A percentile compares a stretch with the other conserved stretches of the same genome.
These are phyloP conservation scores for Harpagifer antarcticus DNA, from an alignment of 2,797 vertebrate species.

Conservation along the genomic window DNA sequence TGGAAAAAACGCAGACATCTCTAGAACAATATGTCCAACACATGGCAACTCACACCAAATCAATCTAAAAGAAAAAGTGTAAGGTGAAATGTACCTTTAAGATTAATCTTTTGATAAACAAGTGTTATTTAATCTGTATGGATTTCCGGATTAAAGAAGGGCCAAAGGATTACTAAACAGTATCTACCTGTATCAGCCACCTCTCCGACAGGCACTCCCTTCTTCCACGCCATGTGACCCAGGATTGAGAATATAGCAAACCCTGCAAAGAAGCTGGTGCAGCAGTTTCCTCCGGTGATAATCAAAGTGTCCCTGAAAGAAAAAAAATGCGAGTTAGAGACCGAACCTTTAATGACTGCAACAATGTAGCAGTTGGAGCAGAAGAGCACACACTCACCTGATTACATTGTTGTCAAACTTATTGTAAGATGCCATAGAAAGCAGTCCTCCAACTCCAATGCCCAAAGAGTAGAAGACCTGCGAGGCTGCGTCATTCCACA, in stretches of 20 bases:
- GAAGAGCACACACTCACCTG: constrained; percentile 73
- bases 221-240: constrained; percentile 90
- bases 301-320: constrained; percentile 86
- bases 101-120: background rate
- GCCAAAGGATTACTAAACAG: background rate
- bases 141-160: background rate
- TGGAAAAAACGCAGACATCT: no score
- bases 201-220: constrained; percentile 83
- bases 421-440: constrained; percentile 91
- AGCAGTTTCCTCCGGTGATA: constrained; percentile 88
- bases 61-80: no score
- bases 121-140: background rate
- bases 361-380: background rate
- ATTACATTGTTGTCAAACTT: constrained; percentile 91
- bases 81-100: background rate
- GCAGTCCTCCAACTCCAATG: constrained; percentile 88
- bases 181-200: constrained; percentile 87
- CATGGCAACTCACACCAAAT: no score
- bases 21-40: no score
- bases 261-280: constrained; percentile 88
- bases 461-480: constrained; percentile 91
- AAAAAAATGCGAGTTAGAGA: constrained; percentile 2
- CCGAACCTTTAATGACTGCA: background rate
- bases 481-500: constrained; percentile 90
- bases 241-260: constrained; percentile 90